phyloP scores from a whole-genome alignment of 2,113 vertebrate genomes.

The Ammodramus savannarum region DNA sequence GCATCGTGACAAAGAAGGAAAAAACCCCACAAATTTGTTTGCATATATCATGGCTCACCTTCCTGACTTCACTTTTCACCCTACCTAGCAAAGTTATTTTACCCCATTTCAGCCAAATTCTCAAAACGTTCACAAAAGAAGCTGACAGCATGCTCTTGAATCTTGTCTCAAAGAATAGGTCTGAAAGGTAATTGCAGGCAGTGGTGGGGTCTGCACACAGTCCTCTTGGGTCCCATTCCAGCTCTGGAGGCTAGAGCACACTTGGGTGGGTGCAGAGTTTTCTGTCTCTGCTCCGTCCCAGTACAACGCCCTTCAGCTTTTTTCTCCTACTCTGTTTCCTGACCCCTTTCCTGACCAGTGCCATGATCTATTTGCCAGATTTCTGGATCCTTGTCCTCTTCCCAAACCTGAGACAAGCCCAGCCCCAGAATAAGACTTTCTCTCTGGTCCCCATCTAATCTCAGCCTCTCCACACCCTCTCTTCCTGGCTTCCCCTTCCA shows the following conservation, averaged over 20 bases:
- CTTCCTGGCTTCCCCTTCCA: background rate
- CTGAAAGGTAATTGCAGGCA: background rate
- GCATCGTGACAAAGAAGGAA: background rate
- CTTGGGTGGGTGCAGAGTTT: background rate
- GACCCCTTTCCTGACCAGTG: background rate
- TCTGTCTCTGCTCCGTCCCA: background rate
- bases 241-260: background rate
- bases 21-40: background rate
- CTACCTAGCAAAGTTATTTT: background rate
- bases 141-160: background rate
- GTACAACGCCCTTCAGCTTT: background rate
- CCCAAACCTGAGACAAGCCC: background rate
- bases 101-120: background rate
- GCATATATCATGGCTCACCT: background rate
- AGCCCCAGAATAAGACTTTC: background rate
- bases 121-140: background rate
- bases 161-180: background rate
- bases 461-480: background rate
- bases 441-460: background rate
- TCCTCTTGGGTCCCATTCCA: background rate
- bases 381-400: background rate
- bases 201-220: background rate
- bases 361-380: rapidly evolving
- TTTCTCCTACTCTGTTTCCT: background rate
- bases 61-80: background rate